phyloP scores from a whole-genome alignment of 2,888 invertebrate species.

The Napeogenes inachia region DNA sequence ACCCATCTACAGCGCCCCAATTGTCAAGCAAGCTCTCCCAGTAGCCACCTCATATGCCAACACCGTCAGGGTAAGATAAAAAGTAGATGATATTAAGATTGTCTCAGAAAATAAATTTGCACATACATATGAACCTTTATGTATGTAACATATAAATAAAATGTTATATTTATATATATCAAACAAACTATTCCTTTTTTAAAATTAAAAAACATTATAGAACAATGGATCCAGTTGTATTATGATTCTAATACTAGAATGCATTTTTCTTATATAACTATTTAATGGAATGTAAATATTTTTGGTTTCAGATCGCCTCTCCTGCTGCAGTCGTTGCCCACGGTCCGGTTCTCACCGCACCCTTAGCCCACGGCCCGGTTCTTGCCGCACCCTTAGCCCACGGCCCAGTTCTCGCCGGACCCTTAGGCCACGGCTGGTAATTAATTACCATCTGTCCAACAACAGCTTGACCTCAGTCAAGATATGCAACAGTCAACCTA shows the following conservation, averaged over 20 bases:
- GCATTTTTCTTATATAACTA: too few species aligned
- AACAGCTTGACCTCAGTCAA: conserved; percentile 38
- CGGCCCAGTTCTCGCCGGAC: conserved; percentile 44
- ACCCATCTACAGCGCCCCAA: conserved; percentile 57
- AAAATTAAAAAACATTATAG: too few species aligned
- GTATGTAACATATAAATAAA: too few species aligned
- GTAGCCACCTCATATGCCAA: conserved; percentile 81
- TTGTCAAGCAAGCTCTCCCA: conserved; percentile 73
- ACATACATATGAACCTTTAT: too few species aligned
- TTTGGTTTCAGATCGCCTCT: conserved; percentile 50
- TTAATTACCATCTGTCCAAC: conserved; percentile 28
- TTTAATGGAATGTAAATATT: not conserved
- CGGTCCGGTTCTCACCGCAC: conserved; percentile 46
- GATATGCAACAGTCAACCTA: conserved; percentile 63
- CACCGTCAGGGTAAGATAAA: conserved; percentile 75
- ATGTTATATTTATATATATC: too few species aligned
- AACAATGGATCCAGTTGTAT: too few species aligned
- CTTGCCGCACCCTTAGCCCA: conserved; percentile 55
- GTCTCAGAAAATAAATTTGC: too few species aligned
- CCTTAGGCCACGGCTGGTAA: conserved; percentile 65
- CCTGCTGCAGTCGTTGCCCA: conserved; percentile 60
- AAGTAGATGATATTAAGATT: not conserved
- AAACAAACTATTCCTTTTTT: too few species aligned
- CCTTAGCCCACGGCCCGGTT: conserved; percentile 49
- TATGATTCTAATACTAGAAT: too few species aligned